Conservation (phyloP, 2,113 vertebrate genomes). For the Alaudala cheleensis region DNA sequence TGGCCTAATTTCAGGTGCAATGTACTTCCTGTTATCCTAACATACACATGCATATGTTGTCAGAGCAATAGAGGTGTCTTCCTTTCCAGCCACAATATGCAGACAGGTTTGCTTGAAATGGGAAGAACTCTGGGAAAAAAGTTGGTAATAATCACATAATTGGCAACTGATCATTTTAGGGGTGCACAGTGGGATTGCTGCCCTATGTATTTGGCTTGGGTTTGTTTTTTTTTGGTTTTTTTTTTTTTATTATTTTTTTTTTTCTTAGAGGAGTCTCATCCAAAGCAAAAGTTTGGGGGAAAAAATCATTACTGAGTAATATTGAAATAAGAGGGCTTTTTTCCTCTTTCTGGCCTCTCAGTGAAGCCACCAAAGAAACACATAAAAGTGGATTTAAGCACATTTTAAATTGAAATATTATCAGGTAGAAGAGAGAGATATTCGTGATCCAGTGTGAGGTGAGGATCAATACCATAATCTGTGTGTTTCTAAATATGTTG, state of each 20-base stretch:
- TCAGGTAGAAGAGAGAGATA: not conserved
- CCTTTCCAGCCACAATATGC: not conserved
- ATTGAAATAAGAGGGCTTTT: not conserved
- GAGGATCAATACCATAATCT: slow-evolving; percentile 40
- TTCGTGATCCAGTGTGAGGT: not conserved
- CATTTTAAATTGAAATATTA: not conserved
- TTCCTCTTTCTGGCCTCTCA: not conserved
- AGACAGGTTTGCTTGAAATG: not conserved
- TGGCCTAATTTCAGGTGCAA: not conserved
- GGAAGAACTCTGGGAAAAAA: not conserved
- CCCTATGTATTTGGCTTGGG: not conserved
- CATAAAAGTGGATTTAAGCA: not conserved
- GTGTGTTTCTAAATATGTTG: slow-evolving; percentile 19
- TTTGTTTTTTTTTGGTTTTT: not conserved
- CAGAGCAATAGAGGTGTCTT: not conserved
- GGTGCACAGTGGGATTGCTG: not conserved
- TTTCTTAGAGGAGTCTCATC: not conserved
- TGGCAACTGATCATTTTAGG: not conserved
- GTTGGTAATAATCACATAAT: not conserved
- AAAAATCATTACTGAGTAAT: not conserved
- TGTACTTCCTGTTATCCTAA: not conserved
- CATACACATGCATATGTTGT: not conserved
- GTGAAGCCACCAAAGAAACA: not conserved
- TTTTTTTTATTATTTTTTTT: not conserved
- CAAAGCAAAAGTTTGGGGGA: not conserved